phyloP scores from a whole-genome alignment of 2,888 invertebrate species.

The Eugnorisma glareosa region DNA sequence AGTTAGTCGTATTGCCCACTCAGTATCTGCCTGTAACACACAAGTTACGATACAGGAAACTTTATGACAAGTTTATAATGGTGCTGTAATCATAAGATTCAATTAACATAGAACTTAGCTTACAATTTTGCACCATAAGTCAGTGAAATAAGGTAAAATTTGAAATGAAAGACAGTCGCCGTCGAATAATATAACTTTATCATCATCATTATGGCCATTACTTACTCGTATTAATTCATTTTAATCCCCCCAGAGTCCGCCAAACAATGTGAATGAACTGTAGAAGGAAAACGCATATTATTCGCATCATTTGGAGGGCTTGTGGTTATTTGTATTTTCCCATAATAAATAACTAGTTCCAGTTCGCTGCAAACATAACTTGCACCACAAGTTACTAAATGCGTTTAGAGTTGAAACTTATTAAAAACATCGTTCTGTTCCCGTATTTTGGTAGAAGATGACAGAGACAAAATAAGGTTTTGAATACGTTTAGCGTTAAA shows the following conservation, averaged over 20 bases:
- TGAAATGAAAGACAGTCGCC: background rate
- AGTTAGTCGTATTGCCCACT: slow-evolving; percentile 23
- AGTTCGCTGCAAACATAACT: background rate
- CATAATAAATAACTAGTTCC: background rate
- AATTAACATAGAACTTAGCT: background rate
- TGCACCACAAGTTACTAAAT: background rate
- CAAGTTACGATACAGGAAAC: slow-evolving; percentile 51
- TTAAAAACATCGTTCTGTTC: background rate
- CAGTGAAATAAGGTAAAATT: background rate
- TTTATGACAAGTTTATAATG: slow-evolving; percentile 34
- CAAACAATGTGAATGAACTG: slow-evolving; percentile 29
- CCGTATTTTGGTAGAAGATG: background rate
- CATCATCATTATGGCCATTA: background rate
- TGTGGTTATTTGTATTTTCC: background rate
- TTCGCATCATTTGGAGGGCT: background rate
- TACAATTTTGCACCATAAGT: background rate
- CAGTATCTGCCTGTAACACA: slow-evolving; percentile 16
- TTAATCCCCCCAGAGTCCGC: background rate
- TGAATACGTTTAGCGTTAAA: background rate
- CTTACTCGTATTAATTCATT: slow-evolving; percentile 7
- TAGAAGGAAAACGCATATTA: slow-evolving; percentile 24
- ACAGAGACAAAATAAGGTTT: background rate
- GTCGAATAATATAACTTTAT: slow-evolving; percentile 1
- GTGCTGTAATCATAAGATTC: slow-evolving; percentile 3
- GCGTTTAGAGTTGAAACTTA: background rate